Evolutionary conservation across 1,140 invertebrate genomes (phyloP).

Genomic region (Leptinotarsa texana): DNA sequence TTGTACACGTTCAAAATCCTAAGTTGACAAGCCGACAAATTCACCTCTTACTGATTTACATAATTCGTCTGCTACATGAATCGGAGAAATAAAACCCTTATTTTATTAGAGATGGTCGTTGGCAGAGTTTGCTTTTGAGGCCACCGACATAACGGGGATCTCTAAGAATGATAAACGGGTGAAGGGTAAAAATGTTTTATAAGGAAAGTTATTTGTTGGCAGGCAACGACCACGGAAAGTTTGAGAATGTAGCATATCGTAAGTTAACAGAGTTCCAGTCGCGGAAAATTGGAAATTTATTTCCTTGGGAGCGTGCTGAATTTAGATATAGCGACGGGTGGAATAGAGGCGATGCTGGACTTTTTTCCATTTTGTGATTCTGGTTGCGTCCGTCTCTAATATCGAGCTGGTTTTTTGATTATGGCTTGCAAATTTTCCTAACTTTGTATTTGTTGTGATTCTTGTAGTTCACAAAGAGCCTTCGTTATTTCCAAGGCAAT

Average conservation of each 20-base stretch:
- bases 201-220: conserved; percentile 8
- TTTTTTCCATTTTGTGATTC: too few relatives aligned
- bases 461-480: too few relatives aligned
- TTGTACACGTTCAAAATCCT: background rate
- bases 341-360: too few relatives aligned
- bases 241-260: background rate
- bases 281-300: conserved; percentile 8
- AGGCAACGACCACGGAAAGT: conserved; percentile 1
- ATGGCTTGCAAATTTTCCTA: too few relatives aligned
- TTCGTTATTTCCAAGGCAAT: too few relatives aligned
- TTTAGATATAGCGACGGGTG: background rate
- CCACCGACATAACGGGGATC: background rate
- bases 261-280: background rate
- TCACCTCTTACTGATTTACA: background rate
- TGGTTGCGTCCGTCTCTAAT: too few relatives aligned
- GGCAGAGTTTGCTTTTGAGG: background rate
- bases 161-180: conserved; percentile 3
- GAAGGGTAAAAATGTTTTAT: conserved; percentile 6
- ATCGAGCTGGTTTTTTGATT: too few relatives aligned
- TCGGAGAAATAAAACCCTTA: background rate
- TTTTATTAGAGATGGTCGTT: conserved; percentile 4
- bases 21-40: background rate
- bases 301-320: background rate
- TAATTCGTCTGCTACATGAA: background rate
- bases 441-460: too few relatives aligned